Evolutionary conservation across 2,797 vertebrate genomes (phyloP).

Genomic region (Nyctalus aviator): DNA sequence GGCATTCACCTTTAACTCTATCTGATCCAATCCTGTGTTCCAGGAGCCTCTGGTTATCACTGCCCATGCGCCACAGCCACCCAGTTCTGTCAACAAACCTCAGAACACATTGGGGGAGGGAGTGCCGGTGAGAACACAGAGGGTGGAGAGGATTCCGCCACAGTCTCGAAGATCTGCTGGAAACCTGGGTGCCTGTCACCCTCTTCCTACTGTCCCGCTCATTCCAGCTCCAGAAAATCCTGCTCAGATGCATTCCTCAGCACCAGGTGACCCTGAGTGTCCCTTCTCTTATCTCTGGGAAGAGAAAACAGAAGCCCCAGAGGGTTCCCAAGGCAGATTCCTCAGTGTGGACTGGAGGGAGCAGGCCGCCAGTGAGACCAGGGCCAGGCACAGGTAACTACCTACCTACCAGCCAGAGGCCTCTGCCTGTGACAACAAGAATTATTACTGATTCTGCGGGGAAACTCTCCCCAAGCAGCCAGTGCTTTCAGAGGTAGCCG

Average conservation of each 20-base stretch:
- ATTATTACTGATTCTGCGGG: not conserved
- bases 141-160: not conserved
- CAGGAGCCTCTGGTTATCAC: not conserved
- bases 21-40: not conserved
- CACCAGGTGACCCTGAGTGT: not conserved
- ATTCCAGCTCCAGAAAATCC: not conserved
- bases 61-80: not conserved
- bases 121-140: not conserved
- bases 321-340: too few relatives aligned
- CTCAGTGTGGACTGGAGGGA: not conserved
- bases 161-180: not conserved
- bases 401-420: too few relatives aligned
- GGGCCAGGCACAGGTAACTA: too few relatives aligned
- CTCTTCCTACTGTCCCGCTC: not conserved
- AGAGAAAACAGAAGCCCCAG: too few relatives aligned
- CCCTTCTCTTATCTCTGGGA: not conserved
- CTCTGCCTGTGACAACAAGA: not conserved
- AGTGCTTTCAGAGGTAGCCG: not conserved
- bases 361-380: not conserved
- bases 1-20: not conserved
- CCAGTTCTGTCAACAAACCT: not conserved
- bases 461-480: not conserved
- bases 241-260: not conserved
- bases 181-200: not conserved
- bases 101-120: not conserved